Evolutionary conservation across 1,140 invertebrate genomes (phyloP).

Genomic region (Zaprionus tsacasi): DNA sequence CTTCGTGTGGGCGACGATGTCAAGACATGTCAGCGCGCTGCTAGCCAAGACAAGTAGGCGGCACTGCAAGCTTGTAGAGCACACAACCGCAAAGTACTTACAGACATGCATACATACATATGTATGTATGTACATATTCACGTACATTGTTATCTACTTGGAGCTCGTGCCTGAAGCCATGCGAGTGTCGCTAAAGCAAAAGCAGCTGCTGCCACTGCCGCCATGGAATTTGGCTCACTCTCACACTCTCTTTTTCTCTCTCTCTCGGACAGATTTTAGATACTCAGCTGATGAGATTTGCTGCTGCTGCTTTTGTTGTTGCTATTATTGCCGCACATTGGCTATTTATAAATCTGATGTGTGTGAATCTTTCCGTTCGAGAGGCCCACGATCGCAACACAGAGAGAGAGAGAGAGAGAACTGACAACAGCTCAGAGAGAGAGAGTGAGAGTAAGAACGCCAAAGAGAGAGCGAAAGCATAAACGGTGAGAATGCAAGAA

Average conservation of each 20-base stretch:
- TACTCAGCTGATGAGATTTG: slow-evolving; percentile 45
- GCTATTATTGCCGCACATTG: slow-evolving; percentile 33
- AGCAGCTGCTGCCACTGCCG: slow-evolving; percentile 26
- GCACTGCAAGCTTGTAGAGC: slow-evolving; percentile 37
- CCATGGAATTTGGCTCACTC: slow-evolving; percentile 54
- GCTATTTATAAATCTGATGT: slow-evolving; percentile 81
- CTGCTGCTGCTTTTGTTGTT: slow-evolving; percentile 32
- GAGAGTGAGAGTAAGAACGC: background rate
- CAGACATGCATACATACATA: background rate
- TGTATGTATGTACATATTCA: slow-evolving; percentile 1
- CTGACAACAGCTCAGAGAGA: slow-evolving; percentile 6
- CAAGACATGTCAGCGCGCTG: background rate
- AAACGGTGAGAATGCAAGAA: too few relatives aligned
- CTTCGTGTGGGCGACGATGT: slow-evolving; percentile 35
- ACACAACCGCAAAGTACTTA: slow-evolving; percentile 3
- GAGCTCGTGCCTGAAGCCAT: slow-evolving; percentile 68
- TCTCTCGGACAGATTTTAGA: slow-evolving; percentile 22
- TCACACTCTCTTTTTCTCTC: slow-evolving; percentile 36
- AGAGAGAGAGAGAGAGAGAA: slow-evolving; percentile 10
- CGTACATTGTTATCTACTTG: slow-evolving; percentile 5
- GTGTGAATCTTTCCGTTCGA: slow-evolving; percentile 58
- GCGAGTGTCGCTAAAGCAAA: slow-evolving; percentile 43
- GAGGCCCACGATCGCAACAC: slow-evolving; percentile 22
- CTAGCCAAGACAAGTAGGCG: slow-evolving; percentile 41
- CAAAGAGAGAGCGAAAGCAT: slow-evolving; percentile 11